Evolutionary conservation across 2,797 vertebrate species (phyloP), one percentile per base, ranked within the genome.

Genomic region (Acanthurus tractus): DNA sequence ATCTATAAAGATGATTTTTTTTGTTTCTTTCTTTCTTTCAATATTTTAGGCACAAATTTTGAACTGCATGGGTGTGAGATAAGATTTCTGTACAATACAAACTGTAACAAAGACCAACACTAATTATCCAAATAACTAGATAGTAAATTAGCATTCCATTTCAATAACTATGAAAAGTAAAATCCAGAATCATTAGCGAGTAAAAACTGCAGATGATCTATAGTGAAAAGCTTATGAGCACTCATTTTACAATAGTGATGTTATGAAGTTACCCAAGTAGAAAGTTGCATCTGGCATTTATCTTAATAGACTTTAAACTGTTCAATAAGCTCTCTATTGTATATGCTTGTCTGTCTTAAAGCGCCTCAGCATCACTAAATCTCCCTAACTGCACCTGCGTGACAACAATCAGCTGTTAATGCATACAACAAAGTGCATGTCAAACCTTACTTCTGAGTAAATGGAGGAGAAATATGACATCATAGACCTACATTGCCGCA

Each of bases 361-460:
- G 57, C 20, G 52, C 42, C 46, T 78, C 77, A 23, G 64, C 64
- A 13, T 79, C 76, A 15, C 63, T 88, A 81, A 79, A 86, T 87
- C 86, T 81, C 72, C 71, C 64, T 71, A 79, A 88, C 83, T 81
- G 84, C 70, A 68, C 73, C 85, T 70, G 72, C 52, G 65, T 49
- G 66, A 85, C 75, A 80, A 86, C 79, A 90, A 90, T 88, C 84
- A 83, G 72, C 57, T 55, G 73, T 77, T 82, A 84, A 86, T 68
- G 76, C 50, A 50, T 74, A 66, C 78, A 77, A 88, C 77, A 92
- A 93, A 92, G 87, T 89, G 91, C 88, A 85, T 86, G 86, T 92
- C 82, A 91, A 89, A 86, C 79, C 85, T 88, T 85, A 89, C 79
- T 75, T 87, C 63, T 74, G 81, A 79, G 78, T 84, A 92, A 88